Evolutionary conservation across 1,140 invertebrate species (phyloP).

Genomic region (Drosophila chauvacae): DNA sequence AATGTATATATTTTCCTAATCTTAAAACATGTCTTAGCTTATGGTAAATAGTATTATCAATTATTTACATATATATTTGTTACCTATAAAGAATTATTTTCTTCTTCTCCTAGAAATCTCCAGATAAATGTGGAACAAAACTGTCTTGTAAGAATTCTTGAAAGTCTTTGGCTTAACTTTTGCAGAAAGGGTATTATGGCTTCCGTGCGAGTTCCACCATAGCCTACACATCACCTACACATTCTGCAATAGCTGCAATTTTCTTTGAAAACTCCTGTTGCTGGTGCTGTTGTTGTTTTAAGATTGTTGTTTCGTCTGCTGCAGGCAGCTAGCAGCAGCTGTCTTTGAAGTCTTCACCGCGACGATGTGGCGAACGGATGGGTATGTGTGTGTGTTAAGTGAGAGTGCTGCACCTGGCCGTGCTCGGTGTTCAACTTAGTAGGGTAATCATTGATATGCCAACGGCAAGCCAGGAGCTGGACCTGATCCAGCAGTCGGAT

Average conservation of each 20-base stretch:
- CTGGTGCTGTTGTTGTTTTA: slow-evolving; percentile 41
- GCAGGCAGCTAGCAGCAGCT: slow-evolving; percentile 40
- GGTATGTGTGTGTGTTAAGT: slow-evolving; percentile 32
- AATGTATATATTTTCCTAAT: neutral
- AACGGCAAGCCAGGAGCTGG: slow-evolving; percentile 14
- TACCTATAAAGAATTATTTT: neutral
- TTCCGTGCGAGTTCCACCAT: neutral
- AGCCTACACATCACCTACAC: neutral
- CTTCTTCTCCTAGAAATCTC: neutral
- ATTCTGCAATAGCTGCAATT: slow-evolving; percentile 60
- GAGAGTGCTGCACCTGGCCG: slow-evolving; percentile 49
- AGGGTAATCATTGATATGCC: slow-evolving; percentile 66
- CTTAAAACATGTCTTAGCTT: neutral
- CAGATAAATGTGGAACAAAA: neutral
- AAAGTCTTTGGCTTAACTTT: neutral
- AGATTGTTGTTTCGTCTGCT: slow-evolving; percentile 14
- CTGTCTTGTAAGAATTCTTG: neutral
- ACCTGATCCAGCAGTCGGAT: slow-evolving; percentile 16
- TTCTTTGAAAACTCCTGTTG: slow-evolving; percentile 39
- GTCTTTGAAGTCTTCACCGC: slow-evolving; percentile 48
- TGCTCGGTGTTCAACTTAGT: slow-evolving; percentile 30
- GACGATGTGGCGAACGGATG: slow-evolving; percentile 19
- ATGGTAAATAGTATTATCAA: neutral
- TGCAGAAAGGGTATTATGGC: neutral
- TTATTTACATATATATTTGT: neutral